These are phyloP conservation scores for Dicyrtoma fusca DNA, from an alignment of 2,888 invertebrate species.

Conservation along the genomic window DNA sequence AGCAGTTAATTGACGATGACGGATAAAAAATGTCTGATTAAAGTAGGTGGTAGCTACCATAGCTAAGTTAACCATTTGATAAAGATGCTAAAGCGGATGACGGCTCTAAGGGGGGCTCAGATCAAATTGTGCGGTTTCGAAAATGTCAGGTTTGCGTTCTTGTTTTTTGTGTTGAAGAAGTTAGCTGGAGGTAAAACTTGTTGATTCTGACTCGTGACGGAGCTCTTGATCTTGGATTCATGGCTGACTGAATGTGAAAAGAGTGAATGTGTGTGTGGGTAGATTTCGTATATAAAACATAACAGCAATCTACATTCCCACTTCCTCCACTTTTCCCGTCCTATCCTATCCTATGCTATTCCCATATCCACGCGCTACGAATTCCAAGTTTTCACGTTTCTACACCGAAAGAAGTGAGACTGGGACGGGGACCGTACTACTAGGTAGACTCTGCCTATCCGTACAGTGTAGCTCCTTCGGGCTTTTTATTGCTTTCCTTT, in stretches of 20 bases:
- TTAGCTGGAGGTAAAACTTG: conserved; percentile 22
- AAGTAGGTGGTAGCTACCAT: too few relatives aligned
- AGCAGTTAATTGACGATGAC: too few relatives aligned
- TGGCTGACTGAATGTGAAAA: conserved; percentile 38
- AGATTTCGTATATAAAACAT: background rate
- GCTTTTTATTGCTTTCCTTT: background rate
- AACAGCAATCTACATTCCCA: background rate
- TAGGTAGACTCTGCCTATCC: conserved; percentile 3
- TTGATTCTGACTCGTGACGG: conserved; percentile 33
- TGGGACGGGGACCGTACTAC: background rate
- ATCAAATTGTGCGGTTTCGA: too few relatives aligned
- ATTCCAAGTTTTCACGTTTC: conserved; percentile 7
- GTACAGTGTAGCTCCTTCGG: background rate
- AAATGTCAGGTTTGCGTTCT: background rate
- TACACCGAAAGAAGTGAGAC: background rate
- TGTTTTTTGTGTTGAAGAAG: background rate
- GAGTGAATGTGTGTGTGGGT: conserved; percentile 10
- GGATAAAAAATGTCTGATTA: too few relatives aligned
- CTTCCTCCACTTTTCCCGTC: background rate
- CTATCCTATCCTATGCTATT: background rate
- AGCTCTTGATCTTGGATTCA: conserved; percentile 35
- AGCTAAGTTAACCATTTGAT: too few relatives aligned
- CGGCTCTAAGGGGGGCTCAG: too few relatives aligned
- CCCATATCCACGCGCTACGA: background rate
- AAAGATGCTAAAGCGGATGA: too few relatives aligned